phyloP scores from a whole-genome alignment of 1,140 invertebrate genomes.

The Caenorhabditis latens region DNA sequence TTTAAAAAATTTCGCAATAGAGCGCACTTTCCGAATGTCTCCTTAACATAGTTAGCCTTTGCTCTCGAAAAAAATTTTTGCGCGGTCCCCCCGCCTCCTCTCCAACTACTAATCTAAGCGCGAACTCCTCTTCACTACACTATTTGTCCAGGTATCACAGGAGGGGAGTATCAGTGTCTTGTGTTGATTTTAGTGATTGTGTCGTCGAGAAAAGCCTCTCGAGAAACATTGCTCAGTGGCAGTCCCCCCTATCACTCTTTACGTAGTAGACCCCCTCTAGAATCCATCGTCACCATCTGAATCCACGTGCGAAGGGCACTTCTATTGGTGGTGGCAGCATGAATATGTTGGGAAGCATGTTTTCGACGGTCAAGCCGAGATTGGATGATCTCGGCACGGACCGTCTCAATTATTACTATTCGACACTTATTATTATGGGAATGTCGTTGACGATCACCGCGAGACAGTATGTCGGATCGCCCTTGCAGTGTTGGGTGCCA shows the following conservation, averaged over 20 bases:
- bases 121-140: constrained; percentile 52
- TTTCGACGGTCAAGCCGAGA: constrained; percentile 71
- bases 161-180: not conserved
- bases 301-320: constrained; percentile 48
- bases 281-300: constrained; percentile 7
- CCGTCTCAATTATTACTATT: constrained; percentile 80
- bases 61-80: no score
- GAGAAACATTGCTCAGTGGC: constrained; percentile 27
- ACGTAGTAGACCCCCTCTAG: not conserved
- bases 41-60: no score
- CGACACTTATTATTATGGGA: constrained; percentile 79
- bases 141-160: constrained; percentile 14
- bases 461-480: constrained; percentile 73
- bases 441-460: constrained; percentile 77
- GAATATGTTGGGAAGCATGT: constrained; percentile 69
- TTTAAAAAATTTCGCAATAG: no score
- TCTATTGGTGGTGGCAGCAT: constrained; percentile 56
- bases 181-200: constrained; percentile 38
- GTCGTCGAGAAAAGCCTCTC: constrained; percentile 34
- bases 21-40: no score
- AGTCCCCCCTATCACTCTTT: not conserved
- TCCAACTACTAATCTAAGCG: not conserved
- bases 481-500: constrained; percentile 77
- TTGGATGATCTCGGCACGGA: constrained; percentile 80
- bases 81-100: no score